Base-by-base conservation (phyloP, 1,140 invertebrate genomes). In the Geopemphigus sp. region DNA sequence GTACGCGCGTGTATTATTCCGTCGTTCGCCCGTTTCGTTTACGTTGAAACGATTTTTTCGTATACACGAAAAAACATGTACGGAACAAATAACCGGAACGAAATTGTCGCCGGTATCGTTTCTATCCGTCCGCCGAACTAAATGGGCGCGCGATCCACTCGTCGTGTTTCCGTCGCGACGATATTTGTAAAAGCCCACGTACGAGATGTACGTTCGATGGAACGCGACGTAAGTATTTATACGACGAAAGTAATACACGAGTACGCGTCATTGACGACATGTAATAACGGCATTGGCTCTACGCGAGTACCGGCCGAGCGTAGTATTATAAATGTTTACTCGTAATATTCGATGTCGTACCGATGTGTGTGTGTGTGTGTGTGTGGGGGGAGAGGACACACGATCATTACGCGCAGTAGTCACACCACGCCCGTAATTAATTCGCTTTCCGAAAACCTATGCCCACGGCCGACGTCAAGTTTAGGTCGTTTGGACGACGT, bases 271-370 rank as follows among this genome's bases (percentile, higher is more conserved):
- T 68, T 26, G 39, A 26, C 50, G 45, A 68, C 22, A 68, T 50
- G 66, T 50, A 50, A 68, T 24, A 68, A 68, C 45, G 45, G 22
- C 22, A 11, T 68, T 50, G 8, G 17, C 45, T 17, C 3, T 68
- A 68, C 15, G 17, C 45, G n/a, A 68, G 22, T 59, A 59, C 6
- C 5, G 32, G 0, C 5, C 19, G 22, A n/a, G n/a, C n/a, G 64
- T 68, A 68, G 32, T 50, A 50, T 68, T 68, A 68, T 68, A 68
- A 68, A 68, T 68, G 66, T 68, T 17, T n/a, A 47, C 12, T 24
- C 24, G 15, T 50, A 24, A 47, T 68, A 68, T 68, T 68, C 22
- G 24, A 68, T 50, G 14, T 2, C 17, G 1, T 66, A 22, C 32
- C 1, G 24, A 24, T 68, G 47, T 47, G 22, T 50, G 24, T 1